Percentiles rank a stretch among this genome's conserved stretches.
Evolutionary conservation across 2,797 vertebrate genomes (phyloP).

Genomic region (Cynodonichthys magdalenae): DNA sequence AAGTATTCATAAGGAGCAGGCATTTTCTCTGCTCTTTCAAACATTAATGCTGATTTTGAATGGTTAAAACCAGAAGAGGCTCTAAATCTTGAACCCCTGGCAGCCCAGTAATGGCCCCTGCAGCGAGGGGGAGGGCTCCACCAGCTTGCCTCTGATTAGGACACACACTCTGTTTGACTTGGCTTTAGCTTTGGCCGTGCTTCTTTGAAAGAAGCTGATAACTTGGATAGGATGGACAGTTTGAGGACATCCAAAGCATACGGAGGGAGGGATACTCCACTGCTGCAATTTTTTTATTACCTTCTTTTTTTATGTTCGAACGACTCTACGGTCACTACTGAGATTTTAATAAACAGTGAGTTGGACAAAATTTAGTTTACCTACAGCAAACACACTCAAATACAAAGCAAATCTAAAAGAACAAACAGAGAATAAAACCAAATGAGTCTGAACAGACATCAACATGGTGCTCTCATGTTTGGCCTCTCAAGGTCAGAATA

Average conservation of each 20-base stretch:
- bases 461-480: constrained; percentile 27
- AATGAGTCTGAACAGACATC: constrained; percentile 25
- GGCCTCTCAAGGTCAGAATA: constrained; percentile 55
- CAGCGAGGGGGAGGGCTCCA: constrained; percentile 55
- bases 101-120: constrained; percentile 61
- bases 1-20: constrained; percentile 61
- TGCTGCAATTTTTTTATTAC: constrained; percentile 42
- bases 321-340: not conserved
- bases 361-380: not conserved
- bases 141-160: constrained; percentile 70
- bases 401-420: constrained; percentile 6
- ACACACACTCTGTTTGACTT: constrained; percentile 66
- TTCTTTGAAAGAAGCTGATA: constrained; percentile 72
- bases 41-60: constrained; percentile 77
- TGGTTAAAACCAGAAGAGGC: constrained; percentile 61
- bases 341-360: constrained; percentile 14
- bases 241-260: constrained; percentile 61
- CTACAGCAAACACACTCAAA: not conserved
- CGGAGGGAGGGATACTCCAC: constrained; percentile 15
- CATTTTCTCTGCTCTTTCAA: constrained; percentile 70
- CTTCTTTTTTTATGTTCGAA: constrained; percentile 7
- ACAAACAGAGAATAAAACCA: not conserved
- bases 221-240: constrained; percentile 65
- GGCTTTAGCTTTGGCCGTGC: constrained; percentile 56
- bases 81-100: constrained; percentile 69